phyloP scores from a whole-genome alignment of 2,888 invertebrate genomes.

The Diaperis boleti region DNA sequence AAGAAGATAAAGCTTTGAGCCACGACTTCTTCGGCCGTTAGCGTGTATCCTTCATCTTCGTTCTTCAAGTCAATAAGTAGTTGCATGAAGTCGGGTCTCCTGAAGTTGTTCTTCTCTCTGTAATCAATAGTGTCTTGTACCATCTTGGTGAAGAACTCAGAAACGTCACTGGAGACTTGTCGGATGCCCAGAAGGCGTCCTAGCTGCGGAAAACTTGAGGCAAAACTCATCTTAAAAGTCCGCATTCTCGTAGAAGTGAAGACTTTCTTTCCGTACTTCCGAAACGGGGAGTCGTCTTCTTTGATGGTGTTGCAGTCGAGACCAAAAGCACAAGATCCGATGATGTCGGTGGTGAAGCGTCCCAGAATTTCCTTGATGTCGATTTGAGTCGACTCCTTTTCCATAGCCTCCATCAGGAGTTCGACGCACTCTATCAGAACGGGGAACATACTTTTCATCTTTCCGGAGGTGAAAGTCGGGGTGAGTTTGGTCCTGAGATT shows the following conservation, averaged over 20 bases:
- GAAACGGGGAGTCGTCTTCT: slow-evolving; percentile 61
- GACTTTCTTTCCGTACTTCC: slow-evolving; percentile 57
- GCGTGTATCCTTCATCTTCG: neutral
- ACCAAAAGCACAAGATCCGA: slow-evolving; percentile 72
- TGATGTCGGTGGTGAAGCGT: slow-evolving; percentile 71
- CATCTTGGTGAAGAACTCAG: slow-evolving; percentile 55
- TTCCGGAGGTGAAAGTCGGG: slow-evolving; percentile 44
- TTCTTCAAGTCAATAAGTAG: slow-evolving; percentile 51
- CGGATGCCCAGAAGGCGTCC: slow-evolving; percentile 41
- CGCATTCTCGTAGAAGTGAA: slow-evolving; percentile 48
- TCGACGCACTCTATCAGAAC: slow-evolving; percentile 62
- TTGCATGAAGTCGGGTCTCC: slow-evolving; percentile 52
- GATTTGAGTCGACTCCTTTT: slow-evolving; percentile 27
- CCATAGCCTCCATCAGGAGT: slow-evolving; percentile 51
- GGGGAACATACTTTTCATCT: slow-evolving; percentile 64
- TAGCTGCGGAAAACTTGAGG: slow-evolving; percentile 35
- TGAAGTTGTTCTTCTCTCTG: slow-evolving; percentile 50
- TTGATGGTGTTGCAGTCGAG: slow-evolving; percentile 70
- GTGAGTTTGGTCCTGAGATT: slow-evolving; percentile 66
- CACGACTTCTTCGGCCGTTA: slow-evolving; percentile 48
- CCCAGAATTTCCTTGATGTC: slow-evolving; percentile 67
- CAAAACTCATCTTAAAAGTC: slow-evolving; percentile 18
- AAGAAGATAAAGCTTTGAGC: slow-evolving; percentile 73
- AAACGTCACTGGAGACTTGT: slow-evolving; percentile 46
- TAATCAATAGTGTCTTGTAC: slow-evolving; percentile 54